Evolutionary conservation across 1,140 invertebrate species (phyloP).

Genomic region (Heliconius hermathena): DNA sequence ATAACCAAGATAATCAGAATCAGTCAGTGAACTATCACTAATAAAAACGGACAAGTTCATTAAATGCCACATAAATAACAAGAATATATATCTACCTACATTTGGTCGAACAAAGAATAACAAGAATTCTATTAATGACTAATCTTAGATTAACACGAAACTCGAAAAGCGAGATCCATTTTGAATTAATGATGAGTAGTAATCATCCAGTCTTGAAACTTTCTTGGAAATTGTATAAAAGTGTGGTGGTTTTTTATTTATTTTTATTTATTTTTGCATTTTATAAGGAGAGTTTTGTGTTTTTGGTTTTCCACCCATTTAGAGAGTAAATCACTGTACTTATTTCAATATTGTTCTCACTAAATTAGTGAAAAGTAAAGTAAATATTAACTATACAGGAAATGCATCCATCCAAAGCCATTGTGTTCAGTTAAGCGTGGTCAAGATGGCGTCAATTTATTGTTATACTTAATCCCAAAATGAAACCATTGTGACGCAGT

Average conservation of each 20-base stretch:
- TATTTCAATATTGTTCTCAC: too few species aligned
- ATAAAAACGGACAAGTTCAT: constrained; percentile 36
- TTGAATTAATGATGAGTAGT: constrained; percentile 67
- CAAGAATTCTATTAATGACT: constrained; percentile 72
- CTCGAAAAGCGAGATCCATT: constrained; percentile 47
- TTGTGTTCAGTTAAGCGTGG: too few species aligned
- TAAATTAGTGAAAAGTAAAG: too few species aligned
- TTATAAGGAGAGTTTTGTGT: not conserved
- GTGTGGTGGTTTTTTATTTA: not conserved
- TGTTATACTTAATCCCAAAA: too few species aligned
- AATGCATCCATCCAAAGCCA: too few species aligned
- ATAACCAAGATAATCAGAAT: not conserved
- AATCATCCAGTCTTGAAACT: constrained; percentile 56
- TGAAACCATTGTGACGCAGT: too few species aligned
- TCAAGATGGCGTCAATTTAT: too few species aligned
- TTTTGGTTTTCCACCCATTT: too few species aligned
- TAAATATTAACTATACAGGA: too few species aligned
- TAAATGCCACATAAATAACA: constrained; percentile 48
- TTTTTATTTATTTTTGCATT: not conserved
- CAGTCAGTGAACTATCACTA: constrained; percentile 10
- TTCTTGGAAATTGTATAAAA: constrained; percentile 50
- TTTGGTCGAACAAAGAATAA: constrained; percentile 57
- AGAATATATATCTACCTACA: constrained; percentile 29
- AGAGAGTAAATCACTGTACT: too few species aligned
- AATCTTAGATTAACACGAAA: constrained; percentile 61